A percentile compares a stretch with the other conserved stretches of the same genome.
phyloP scores from a whole-genome alignment of 2,888 invertebrate species.

The Serripes groenlandicus region DNA sequence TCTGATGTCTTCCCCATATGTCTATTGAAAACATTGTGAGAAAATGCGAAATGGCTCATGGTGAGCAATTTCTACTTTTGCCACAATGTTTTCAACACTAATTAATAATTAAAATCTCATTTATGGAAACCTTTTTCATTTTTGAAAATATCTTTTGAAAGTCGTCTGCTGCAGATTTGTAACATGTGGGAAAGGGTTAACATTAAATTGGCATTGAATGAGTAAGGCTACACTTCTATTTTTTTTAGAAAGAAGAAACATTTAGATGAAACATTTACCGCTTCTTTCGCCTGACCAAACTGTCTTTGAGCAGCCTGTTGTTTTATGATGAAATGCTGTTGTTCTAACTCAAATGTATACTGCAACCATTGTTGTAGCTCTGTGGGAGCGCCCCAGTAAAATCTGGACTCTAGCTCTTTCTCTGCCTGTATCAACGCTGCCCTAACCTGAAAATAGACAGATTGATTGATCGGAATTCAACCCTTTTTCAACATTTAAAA shows the following conservation, averaged over 20 bases:
- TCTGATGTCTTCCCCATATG: too few species aligned
- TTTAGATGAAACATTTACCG: conserved; percentile 88
- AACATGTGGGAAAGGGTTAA: background rate
- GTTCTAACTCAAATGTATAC: conserved; percentile 98
- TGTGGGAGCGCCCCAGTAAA: conserved; percentile 93
- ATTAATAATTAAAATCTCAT: background rate
- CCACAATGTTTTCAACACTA: conserved; percentile 1
- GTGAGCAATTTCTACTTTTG: background rate
- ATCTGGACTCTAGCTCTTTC: conserved; percentile 94
- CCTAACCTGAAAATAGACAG: conserved; percentile 86
- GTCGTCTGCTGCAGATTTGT: background rate
- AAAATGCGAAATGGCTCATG: background rate
- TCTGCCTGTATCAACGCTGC: conserved; percentile 94
- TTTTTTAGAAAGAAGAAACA: background rate
- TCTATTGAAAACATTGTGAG: conserved; percentile 1
- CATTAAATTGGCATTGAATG: background rate
- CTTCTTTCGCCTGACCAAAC: conserved; percentile 94
- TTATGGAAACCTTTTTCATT: background rate
- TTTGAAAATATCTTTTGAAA: background rate
- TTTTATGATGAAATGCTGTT: conserved; percentile 94
- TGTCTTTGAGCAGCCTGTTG: conserved; percentile 94
- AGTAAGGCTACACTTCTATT: background rate
- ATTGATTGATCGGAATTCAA: too few species aligned
- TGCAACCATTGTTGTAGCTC: conserved; percentile 98
- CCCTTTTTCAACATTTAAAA: too few species aligned